Percentiles rank a stretch among this genome's conserved stretches.
Conservation (phyloP, 2,113 vertebrate genomes). For the Lonchura striata region DNA sequence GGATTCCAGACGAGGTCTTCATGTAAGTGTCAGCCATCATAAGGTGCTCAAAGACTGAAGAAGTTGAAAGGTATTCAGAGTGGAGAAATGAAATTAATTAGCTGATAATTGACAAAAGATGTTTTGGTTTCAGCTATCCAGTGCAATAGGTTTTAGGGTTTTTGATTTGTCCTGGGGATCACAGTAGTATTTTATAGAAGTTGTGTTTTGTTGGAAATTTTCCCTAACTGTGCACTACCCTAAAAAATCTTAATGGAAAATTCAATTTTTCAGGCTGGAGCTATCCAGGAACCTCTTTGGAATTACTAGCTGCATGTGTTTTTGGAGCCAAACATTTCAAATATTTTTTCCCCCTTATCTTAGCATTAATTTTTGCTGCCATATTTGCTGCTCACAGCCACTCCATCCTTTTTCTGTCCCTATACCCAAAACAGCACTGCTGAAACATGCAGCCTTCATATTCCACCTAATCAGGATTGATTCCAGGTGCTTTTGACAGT, state of each 20-base stretch:
- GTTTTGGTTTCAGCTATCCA: not conserved
- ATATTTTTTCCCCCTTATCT: not conserved
- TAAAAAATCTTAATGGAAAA: not conserved
- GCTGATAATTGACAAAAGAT: not conserved
- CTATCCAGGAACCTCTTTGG: not conserved
- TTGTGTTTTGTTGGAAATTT: not conserved
- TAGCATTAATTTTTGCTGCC: not conserved
- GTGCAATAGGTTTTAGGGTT: not conserved
- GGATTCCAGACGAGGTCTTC: not conserved
- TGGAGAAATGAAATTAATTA: not conserved
- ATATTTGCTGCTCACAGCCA: not conserved
- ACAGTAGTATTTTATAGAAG: not conserved
- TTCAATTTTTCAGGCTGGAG: not conserved
- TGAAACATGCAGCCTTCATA: not conserved
- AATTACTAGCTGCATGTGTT: not conserved
- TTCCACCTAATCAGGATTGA: not conserved
- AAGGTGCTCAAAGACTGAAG: not conserved
- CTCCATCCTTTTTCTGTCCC: not conserved
- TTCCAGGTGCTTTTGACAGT: not conserved
- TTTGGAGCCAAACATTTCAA: not conserved
- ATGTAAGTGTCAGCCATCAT: not conserved
- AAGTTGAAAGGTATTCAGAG: not conserved
- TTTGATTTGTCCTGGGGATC: not conserved
- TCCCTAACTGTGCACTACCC: not conserved
- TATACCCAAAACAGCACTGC: not conserved